A percentile compares a stretch with the other conserved stretches of the same genome.
Evolutionary conservation across 1,140 invertebrate species (phyloP).

Genomic region (Drosophila nikananu): DNA sequence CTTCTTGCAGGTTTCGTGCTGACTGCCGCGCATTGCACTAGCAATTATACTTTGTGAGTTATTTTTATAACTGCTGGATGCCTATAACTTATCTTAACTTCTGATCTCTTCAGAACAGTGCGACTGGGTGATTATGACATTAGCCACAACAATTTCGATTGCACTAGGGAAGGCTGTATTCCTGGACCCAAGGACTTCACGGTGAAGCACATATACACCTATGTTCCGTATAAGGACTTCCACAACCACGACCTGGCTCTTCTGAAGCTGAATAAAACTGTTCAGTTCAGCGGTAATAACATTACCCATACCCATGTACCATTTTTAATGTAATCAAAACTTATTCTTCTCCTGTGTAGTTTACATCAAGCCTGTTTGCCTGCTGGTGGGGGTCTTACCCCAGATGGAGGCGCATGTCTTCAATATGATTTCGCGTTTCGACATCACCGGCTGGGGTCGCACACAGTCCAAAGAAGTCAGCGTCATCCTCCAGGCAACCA

Average conservation of each 20-base stretch:
- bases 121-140: slow-evolving; percentile 5
- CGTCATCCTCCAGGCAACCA: no score
- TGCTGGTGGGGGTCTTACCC: no score
- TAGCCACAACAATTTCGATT: not conserved
- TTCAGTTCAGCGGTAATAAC: not conserved
- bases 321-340: no score
- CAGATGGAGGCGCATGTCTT: no score
- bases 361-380: no score
- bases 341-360: no score
- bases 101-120: not conserved
- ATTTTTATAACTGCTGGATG: not conserved
- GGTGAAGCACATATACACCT: not conserved
- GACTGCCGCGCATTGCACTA: slow-evolving; percentile 2
- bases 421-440: no score
- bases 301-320: not conserved
- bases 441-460: no score
- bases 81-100: not conserved
- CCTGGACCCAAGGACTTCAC: not conserved
- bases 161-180: not conserved
- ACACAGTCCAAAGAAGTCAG: no score
- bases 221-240: not conserved
- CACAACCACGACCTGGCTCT: slow-evolving; percentile 4
- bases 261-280: not conserved
- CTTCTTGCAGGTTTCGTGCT: not conserved
- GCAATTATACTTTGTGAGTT: not conserved